Evolutionary conservation across 2,797 vertebrate genomes (phyloP).

Genomic region (Notolabrus celidotus): DNA sequence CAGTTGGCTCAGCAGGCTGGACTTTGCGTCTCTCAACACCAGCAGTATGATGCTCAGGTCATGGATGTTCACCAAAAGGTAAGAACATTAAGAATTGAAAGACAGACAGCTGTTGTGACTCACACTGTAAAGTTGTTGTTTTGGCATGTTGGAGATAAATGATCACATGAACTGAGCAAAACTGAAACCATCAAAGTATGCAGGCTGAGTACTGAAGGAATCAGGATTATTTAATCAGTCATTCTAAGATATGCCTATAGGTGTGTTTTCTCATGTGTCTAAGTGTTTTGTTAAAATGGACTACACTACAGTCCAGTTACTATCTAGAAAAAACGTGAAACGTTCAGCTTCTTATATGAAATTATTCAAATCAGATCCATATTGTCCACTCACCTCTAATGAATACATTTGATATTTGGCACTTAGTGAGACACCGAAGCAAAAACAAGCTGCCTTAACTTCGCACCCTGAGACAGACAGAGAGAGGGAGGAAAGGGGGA

Average conservation of each 20-base stretch:
- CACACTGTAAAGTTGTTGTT: neutral
- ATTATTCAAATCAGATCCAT: constrained; percentile 2
- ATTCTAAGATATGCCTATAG: no score
- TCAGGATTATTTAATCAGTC: no score
- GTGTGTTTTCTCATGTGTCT: no score
- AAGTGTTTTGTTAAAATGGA: no score
- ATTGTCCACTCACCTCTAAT: constrained; percentile 31
- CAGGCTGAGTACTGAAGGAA: no score
- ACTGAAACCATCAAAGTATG: no score
- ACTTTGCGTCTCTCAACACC: constrained; percentile 91
- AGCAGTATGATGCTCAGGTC: constrained; percentile 96
- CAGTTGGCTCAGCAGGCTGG: constrained; percentile 92
- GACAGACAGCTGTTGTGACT: no score
- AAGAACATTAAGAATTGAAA: constrained; percentile 14
- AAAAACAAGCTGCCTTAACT: constrained; percentile 60
- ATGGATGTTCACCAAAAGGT: constrained; percentile 97
- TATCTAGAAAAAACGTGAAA: neutral
- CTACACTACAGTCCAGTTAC: no score
- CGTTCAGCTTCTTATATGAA: constrained; percentile 13
- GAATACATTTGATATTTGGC: constrained; percentile 32
- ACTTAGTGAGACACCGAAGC: constrained; percentile 18
- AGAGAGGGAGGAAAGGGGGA: constrained; percentile 20
- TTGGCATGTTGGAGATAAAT: no score
- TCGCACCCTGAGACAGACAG: constrained; percentile 15
- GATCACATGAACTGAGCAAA: no score